Base-by-base conservation (phyloP, 2,113 vertebrate species). In the Cathartes aura region DNA sequence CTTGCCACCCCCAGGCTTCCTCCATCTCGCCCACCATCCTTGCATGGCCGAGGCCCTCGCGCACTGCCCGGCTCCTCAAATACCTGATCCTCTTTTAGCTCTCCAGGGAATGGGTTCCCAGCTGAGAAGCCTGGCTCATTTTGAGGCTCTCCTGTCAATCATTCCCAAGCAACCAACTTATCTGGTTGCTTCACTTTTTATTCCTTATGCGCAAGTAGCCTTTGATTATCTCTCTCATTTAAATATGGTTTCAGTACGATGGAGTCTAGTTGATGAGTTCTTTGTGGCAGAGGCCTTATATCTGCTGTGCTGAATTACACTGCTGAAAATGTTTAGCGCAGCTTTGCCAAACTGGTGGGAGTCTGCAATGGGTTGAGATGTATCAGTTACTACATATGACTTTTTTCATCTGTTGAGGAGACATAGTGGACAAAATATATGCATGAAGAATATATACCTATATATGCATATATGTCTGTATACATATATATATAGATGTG, bases 401-500 rank as follows among this genome's bases (percentile, higher is more conserved):
- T 21, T 53, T 55, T 66, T 62, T 74, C 16, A 13, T 58, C 68
- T 81, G 23, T 62, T 89, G 42, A 58, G 62, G 59, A 73, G 45
- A 48, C 23, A 24, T 12, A 55, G 43, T 53, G 27, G 40, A 43
- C 59, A 78, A 56, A 38, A 38, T 38, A 38, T 38, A 38, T 38
- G 38, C 38, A 38, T 38, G 38, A 38, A 38, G 38, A 38, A 47
- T 64, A 23, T 48, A 2, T 55, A 42, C 4, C 24, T 75, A 0
- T 55, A 14, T 27, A 7, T 87, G 29, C 30, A 22, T 34, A 9
- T 82, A 4, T 64, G 4, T 34, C 43, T 59, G 1, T 58, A 8
- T 40, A 7, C 8, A 4, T 53, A 4, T 1, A 34, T 26, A 3
- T 34, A 2, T 34, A 2, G 52, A 3, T 66, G 38, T 64, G 68